Conservation (phyloP, 1,140 invertebrate genomes). For the Zaprionus davidi region DNA sequence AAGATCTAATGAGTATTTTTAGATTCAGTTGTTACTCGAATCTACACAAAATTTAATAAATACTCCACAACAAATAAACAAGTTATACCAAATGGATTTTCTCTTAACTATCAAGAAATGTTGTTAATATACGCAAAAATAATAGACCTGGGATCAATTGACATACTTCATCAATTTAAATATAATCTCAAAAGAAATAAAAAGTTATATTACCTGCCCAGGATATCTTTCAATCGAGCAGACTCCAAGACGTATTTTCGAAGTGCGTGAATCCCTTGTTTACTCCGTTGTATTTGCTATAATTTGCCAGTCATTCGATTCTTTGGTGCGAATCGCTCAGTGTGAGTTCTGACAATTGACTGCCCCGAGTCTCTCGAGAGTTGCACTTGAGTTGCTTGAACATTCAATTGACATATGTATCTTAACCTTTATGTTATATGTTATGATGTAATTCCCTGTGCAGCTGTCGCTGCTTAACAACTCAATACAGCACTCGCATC, state of each 20-base stretch:
- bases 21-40: not conserved
- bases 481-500: constrained; percentile 24
- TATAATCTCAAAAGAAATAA: too few relatives aligned
- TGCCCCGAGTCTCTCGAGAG: constrained; percentile 16
- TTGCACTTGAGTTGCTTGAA: constrained; percentile 45
- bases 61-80: not conserved
- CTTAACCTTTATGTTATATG: constrained; percentile 34
- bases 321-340: constrained; percentile 15
- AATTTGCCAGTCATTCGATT: constrained; percentile 43
- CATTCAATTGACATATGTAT: constrained; percentile 46
- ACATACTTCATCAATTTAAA: too few relatives aligned
- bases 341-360: constrained; percentile 29
- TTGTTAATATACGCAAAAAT: too few relatives aligned
- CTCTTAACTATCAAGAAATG: too few relatives aligned
- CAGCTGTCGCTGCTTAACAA: constrained; percentile 40
- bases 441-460: constrained; percentile 27
- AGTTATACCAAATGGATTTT: too few relatives aligned
- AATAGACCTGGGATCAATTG: too few relatives aligned
- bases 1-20: not conserved
- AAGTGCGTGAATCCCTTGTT: constrained; percentile 9
- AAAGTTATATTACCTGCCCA: not conserved
- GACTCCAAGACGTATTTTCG: not conserved
- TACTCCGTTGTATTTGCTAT: constrained; percentile 11
- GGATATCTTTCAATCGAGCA: not conserved
- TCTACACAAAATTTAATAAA: not conserved